Percentiles rank a stretch among this genome's conserved stretches.
phyloP scores from a whole-genome alignment of 1,140 invertebrate genomes.

The Gryon sp. region DNA sequence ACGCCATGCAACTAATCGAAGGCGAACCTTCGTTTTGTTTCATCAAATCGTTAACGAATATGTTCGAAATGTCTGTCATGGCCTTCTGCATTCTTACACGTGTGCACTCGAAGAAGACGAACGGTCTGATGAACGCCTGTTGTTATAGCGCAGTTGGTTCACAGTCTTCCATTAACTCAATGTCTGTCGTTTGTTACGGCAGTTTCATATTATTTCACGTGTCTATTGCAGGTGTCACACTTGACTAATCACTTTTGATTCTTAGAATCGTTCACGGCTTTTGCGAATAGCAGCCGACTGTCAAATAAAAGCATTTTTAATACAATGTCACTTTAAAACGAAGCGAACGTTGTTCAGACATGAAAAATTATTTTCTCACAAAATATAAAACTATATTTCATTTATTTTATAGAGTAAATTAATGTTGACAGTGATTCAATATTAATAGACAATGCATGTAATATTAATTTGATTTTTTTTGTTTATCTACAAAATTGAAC shows the following conservation, averaged over 20 bases:
- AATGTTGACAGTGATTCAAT: no score
- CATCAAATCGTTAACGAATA: slow-evolving; percentile 46
- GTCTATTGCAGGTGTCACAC: slow-evolving; percentile 69
- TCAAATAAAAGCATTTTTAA: slow-evolving; percentile 55
- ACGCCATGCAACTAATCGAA: slow-evolving; percentile 62
- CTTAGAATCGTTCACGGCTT: slow-evolving; percentile 49
- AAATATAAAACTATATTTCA: no score
- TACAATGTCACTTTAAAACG: slow-evolving; percentile 41
- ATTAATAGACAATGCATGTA: no score
- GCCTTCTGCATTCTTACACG: slow-evolving; percentile 46
- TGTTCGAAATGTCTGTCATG: slow-evolving; percentile 26
- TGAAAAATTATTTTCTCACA: slow-evolving; percentile 34
- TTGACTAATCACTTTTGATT: slow-evolving; percentile 65
- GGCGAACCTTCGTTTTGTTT: slow-evolving; percentile 51
- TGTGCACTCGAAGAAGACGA: slow-evolving; percentile 40
- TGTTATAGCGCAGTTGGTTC: slow-evolving; percentile 16
- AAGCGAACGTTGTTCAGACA: slow-evolving; percentile 11
- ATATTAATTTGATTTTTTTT: no score
- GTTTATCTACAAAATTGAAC: no score
- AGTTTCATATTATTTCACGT: slow-evolving; percentile 72
- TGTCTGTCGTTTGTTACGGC: slow-evolving; percentile 56
- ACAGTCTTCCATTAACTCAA: slow-evolving; percentile 57
- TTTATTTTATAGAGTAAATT: no score
- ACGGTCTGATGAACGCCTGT: slow-evolving; percentile 40
- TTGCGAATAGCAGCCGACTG: slow-evolving; percentile 48